Percentiles rank a stretch among this genome's conserved stretches.
phyloP scores from a whole-genome alignment of 2,797 vertebrate genomes.

The Potorous gilbertii region DNA sequence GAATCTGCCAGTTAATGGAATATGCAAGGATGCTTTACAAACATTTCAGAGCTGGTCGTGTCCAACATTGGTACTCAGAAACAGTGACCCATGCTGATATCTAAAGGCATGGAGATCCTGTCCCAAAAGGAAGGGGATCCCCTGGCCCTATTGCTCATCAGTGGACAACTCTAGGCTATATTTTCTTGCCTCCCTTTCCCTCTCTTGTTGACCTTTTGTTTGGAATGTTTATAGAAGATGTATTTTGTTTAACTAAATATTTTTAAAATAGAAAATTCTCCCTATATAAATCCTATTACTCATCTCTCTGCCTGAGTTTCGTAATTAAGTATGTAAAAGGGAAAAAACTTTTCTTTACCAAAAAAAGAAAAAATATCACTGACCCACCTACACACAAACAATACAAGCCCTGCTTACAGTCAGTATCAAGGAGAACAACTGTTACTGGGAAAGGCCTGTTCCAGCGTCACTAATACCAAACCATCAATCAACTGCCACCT shows the following conservation, averaged over 20 bases:
- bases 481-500: background rate
- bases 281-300: slow-evolving; percentile 72
- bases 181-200: slow-evolving; percentile 83
- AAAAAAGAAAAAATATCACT: background rate
- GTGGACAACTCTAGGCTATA: slow-evolving; percentile 72
- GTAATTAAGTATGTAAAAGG: slow-evolving; percentile 72
- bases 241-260: slow-evolving; percentile 92
- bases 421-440: background rate
- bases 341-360: slow-evolving; percentile 61
- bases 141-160: slow-evolving; percentile 69
- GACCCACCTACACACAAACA: background rate
- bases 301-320: slow-evolving; percentile 74
- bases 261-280: slow-evolving; percentile 75
- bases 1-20: slow-evolving; percentile 70
- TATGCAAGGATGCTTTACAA: slow-evolving; percentile 78
- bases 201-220: slow-evolving; percentile 85
- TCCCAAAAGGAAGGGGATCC: slow-evolving; percentile 59
- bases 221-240: slow-evolving; percentile 90
- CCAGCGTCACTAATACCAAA: background rate
- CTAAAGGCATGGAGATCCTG: too few relatives aligned
- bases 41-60: slow-evolving; percentile 61
- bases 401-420: background rate
- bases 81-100: too few relatives aligned
- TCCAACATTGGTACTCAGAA: slow-evolving; percentile 71
- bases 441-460: background rate